Evolutionary conservation across 2,113 vertebrate species (phyloP), one percentile per base, ranked within the genome.

Genomic region (Trematomus loennbergii): DNA sequence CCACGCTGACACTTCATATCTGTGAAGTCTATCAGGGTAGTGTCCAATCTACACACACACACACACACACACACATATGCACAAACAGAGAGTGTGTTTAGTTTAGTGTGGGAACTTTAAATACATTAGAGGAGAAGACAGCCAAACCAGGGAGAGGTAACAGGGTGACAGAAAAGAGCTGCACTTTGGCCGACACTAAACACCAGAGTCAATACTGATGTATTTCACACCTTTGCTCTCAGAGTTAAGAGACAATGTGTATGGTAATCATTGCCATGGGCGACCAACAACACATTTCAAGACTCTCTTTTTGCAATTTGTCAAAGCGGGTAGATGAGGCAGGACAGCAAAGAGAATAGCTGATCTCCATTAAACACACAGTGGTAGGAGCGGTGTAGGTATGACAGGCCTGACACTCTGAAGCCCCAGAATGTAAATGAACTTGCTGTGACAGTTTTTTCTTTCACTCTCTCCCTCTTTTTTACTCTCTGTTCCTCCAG

Each of bases 1-100:
- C 98, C 98, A 57, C 98, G 97, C 95, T 99, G 98, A 94, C 98
- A 99, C 96, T 99, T 99, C 98, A 99, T 99, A 92, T 99, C 98
- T 0, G 97, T 98, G 93, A 99, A 99, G 93, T 99, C 98, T 86
- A 99, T 99, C 83, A 99, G 96, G 74, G 98, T 99, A 61, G 98
- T 99, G 94, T 99, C 98, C 92, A 99, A 95, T 95, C 98, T 99
- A 76, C n/a, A 63, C 25, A 69, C 18, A 64, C 36, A 72, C 12
- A 82, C 2, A 76, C n/a, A 63, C 25, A 69, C 18, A 64, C 36
- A 72, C 12, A 82, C 2, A 70, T 0, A 10, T 10, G 58, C 1
- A 76, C 2, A 43, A 17, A 50, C 7, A 67, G 4, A 67, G 3
- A 43, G 8, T 1, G 22, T 12, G 10, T 68, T 86, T 17, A 53